phyloP scores from a whole-genome alignment of 2,113 vertebrate genomes.

The Perca flavescens region DNA sequence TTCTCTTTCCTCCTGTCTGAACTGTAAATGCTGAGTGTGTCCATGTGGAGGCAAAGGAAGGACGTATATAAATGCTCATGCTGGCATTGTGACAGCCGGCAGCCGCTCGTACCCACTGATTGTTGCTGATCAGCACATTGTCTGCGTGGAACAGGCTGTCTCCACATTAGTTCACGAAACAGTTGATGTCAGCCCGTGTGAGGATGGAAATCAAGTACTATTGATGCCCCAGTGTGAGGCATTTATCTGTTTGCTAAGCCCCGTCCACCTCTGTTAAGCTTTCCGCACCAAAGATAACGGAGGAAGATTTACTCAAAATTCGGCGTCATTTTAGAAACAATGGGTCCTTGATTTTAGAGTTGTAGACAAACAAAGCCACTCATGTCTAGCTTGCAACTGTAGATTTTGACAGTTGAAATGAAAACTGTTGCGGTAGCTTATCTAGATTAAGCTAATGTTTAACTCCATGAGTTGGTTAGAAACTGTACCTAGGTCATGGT shows the following conservation, averaged over 20 bases:
- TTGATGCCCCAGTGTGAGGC: background rate
- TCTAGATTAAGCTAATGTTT: no score
- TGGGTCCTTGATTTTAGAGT: background rate
- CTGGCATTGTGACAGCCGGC: slow-evolving; percentile 39
- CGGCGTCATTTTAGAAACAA: background rate
- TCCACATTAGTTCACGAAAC: slow-evolving; percentile 20
- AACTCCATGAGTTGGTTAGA: no score
- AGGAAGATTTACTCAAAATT: background rate
- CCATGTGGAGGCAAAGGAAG: slow-evolving; percentile 41
- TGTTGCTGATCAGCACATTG: slow-evolving; percentile 54
- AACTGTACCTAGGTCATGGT: no score
- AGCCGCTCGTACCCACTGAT: slow-evolving; percentile 11
- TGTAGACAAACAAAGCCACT: background rate
- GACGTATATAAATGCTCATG: slow-evolving; percentile 20
- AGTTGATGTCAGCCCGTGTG: background rate
- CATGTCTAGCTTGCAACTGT: background rate
- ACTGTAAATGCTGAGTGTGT: slow-evolving; percentile 38
- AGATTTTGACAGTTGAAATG: no score
- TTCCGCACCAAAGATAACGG: background rate
- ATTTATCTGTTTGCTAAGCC: background rate
- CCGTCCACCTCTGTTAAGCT: background rate
- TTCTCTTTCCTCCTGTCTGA: slow-evolving; percentile 52
- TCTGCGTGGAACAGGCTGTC: slow-evolving; percentile 14
- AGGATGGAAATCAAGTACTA: slow-evolving; percentile 14
- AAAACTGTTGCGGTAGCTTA: no score